phyloP scores from a whole-genome alignment of 2,797 vertebrate species.

The Jordanella pulchra region DNA sequence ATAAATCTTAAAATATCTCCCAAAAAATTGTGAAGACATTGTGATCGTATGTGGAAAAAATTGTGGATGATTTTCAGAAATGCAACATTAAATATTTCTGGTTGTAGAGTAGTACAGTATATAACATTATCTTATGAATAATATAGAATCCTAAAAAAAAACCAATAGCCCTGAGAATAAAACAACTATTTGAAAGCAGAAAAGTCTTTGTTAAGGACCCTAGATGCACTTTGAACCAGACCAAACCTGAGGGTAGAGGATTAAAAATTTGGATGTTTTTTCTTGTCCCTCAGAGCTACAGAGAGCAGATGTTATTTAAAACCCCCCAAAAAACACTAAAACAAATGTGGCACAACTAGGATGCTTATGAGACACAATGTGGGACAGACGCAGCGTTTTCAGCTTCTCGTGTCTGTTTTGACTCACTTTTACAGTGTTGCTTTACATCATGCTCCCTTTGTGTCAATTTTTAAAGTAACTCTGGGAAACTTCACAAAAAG shows the following conservation, averaged over 20 bases:
- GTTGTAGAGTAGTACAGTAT: neutral
- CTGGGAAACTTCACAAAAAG: no score
- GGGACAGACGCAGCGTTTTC: no score
- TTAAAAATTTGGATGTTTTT: neutral
- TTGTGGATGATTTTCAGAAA: slow-evolving; percentile 1
- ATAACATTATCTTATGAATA: neutral
- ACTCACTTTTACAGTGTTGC: no score
- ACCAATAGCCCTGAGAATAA: no score
- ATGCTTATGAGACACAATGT: no score
- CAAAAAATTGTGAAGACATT: neutral
- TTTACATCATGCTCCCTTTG: no score
- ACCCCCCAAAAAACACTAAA: no score
- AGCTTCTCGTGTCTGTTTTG: no score
- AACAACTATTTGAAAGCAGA: neutral
- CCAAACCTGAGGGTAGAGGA: neutral
- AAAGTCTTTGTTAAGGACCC: neutral
- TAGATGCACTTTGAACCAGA: neutral
- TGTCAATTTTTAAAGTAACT: no score
- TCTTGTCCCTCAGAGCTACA: no score
- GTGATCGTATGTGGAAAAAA: neutral
- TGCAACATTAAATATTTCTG: neutral
- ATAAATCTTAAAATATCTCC: neutral
- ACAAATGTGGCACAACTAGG: no score
- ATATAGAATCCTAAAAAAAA: neutral
- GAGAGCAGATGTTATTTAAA: no score